Evolutionary conservation across 2,797 vertebrate species (phyloP).

Genomic region (Phrynocephalus guinanensis): DNA sequence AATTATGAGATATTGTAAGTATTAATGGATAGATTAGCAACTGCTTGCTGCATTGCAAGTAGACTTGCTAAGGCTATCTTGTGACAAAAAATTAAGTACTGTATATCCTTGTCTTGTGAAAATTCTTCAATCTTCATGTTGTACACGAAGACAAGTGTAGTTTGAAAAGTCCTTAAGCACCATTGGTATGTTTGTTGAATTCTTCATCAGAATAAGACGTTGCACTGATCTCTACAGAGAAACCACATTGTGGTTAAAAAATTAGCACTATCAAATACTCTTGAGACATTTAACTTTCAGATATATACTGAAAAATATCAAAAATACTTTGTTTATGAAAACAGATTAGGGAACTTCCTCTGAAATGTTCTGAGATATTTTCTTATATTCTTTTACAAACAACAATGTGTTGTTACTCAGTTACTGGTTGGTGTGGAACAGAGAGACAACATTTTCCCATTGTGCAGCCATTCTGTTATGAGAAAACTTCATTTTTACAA

Average conservation of each 20-base stretch:
- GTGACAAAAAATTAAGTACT: neutral
- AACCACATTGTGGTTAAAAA: neutral
- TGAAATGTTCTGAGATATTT: neutral
- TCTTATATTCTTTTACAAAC: neutral
- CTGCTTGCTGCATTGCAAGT: neutral
- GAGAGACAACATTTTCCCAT: neutral
- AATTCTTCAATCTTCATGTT: neutral
- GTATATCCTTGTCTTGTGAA: neutral
- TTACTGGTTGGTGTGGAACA: neutral
- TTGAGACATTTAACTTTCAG: neutral
- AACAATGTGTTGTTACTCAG: neutral
- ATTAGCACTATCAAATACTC: neutral
- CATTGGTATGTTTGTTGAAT: neutral
- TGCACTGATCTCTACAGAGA: neutral
- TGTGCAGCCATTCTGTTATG: neutral
- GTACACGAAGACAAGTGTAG: neutral
- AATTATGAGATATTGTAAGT: slow-evolving; percentile 98
- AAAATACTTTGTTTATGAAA: neutral
- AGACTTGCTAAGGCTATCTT: neutral
- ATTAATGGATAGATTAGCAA: neutral
- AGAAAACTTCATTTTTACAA: neutral
- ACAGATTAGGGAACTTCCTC: neutral
- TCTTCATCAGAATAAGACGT: neutral
- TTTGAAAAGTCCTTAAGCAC: neutral
- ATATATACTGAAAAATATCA: neutral